Base-by-base conservation (phyloP, 2,888 invertebrate genomes). In the Cybosia mesomella region DNA sequence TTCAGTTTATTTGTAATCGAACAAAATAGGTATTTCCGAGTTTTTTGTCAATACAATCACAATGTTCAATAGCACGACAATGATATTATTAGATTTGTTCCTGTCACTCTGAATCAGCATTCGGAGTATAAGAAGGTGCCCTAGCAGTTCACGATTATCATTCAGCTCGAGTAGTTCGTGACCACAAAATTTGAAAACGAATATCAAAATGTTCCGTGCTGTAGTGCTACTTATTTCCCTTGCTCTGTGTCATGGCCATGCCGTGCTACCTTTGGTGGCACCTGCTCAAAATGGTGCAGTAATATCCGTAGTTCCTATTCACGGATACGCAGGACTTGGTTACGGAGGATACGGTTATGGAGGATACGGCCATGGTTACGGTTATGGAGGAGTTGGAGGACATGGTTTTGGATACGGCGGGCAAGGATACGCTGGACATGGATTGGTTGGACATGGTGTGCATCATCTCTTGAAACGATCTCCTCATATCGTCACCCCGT, bases 391-490 rank as follows among this genome's bases (percentile, higher is more conserved):
- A 5, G 72, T 79, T 36, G 82, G 75, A 32, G 81, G 81, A 22
- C 67, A 81, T 2, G 82, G 81, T 8, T 18, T 69, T 1, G 71
- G 67, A 63, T 82, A 83, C 9, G 70, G 76, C 24, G 70, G 66
- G 0, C 28, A 77, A 2, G 74, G 73, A 10, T 53, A 61, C 9
- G 74, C 64, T 36, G 78, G 80, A 0, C 61, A 57, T 24, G 67
- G 67, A 22, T 22, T 75, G 65, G 39, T 54, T 64, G 67, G 76
- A 49, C 66, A 67, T 13, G 70, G 66, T 39, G 70, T 60, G 8
- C 93, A 93, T 76, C 91, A 91, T 63, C 76, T 93, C 18, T 73
- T 85, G 73, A 94, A 93, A 82, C 86, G 93, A 13, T 93, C 93
- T 15, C 91, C 92, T 18, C 87, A 91, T 71, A 72, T 82, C 32